Evolutionary conservation across 2,113 vertebrate genomes (phyloP).

Genomic region (Panthera leo): DNA sequence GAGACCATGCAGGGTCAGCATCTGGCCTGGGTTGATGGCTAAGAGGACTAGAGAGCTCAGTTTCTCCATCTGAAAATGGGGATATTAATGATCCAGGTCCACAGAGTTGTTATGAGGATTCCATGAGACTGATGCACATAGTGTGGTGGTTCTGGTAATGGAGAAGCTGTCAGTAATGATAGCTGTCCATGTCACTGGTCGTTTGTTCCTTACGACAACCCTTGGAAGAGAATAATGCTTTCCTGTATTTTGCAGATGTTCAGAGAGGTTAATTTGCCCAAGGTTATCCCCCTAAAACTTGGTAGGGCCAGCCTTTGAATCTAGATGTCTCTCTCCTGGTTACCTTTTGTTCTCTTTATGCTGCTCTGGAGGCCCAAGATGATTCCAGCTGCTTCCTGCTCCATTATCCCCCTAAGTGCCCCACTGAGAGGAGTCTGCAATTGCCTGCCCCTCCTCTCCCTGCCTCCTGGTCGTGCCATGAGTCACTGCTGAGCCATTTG

Average conservation of each 20-base stretch:
- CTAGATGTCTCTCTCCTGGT: constrained; percentile 51
- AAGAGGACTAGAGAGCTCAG: neutral
- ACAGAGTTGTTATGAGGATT: neutral
- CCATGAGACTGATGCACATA: neutral
- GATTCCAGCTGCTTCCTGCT: constrained; percentile 72
- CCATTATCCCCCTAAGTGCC: constrained; percentile 66
- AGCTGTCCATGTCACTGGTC: neutral
- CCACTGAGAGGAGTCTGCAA: constrained; percentile 65
- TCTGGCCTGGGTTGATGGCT: neutral
- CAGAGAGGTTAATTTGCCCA: constrained; percentile 46
- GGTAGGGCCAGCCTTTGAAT: constrained; percentile 41
- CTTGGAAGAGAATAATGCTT: neutral
- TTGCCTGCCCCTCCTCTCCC: constrained; percentile 61
- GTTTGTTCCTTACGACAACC: neutral
- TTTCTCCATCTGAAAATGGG: neutral
- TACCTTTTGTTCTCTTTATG: constrained; percentile 70
- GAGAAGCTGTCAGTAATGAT: neutral
- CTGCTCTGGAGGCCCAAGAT: constrained; percentile 57
- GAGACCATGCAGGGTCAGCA: neutral
- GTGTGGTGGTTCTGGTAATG: neutral
- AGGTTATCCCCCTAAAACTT: constrained; percentile 16
- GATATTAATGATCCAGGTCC: neutral
- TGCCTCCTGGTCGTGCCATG: constrained; percentile 72
- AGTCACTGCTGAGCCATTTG: constrained; percentile 83
- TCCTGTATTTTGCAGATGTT: constrained; percentile 32